Evolutionary conservation across 2,797 vertebrate species (phyloP).

Genomic region (Lophius americanus): DNA sequence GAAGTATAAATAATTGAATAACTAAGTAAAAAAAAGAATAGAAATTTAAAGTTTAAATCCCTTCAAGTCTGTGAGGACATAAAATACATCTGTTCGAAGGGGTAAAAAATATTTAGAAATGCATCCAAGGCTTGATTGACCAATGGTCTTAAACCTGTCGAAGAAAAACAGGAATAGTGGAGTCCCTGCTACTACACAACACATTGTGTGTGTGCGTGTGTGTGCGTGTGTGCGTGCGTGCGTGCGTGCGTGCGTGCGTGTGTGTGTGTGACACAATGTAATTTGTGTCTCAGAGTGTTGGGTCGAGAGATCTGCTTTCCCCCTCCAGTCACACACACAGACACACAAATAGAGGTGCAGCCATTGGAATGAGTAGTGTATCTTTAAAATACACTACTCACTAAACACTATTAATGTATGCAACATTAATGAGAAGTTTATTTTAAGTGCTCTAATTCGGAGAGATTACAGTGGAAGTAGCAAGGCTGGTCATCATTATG

Average conservation of each 20-base stretch:
- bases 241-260: not conserved
- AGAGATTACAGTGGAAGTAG: no score
- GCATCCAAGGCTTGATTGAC: not conserved
- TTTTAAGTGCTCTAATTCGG: no score
- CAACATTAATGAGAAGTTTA: no score
- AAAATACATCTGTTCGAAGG: not conserved
- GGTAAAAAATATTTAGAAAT: not conserved
- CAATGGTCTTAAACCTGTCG: slow-evolving; percentile 3
- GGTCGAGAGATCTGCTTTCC: slow-evolving; percentile 35
- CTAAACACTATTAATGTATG: no score
- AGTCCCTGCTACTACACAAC: not conserved
- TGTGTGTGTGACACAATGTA: slow-evolving; percentile 6
- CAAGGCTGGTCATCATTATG: no score
- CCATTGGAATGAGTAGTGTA: no score
- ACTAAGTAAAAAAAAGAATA: no score
- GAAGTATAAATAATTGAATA: no score
- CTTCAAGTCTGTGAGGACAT: no score
- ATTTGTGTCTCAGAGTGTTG: slow-evolving; percentile 31
- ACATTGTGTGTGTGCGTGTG: not conserved
- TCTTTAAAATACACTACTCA: no score
- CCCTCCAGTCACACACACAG: not conserved
- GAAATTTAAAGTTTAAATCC: no score
- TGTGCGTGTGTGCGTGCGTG: not conserved
- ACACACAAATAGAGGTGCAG: not conserved
- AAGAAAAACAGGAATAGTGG: not conserved